Percentiles rank a stretch among this genome's conserved stretches.
phyloP scores from a whole-genome alignment of 2,113 vertebrate species.

The Loxodonta africana region DNA sequence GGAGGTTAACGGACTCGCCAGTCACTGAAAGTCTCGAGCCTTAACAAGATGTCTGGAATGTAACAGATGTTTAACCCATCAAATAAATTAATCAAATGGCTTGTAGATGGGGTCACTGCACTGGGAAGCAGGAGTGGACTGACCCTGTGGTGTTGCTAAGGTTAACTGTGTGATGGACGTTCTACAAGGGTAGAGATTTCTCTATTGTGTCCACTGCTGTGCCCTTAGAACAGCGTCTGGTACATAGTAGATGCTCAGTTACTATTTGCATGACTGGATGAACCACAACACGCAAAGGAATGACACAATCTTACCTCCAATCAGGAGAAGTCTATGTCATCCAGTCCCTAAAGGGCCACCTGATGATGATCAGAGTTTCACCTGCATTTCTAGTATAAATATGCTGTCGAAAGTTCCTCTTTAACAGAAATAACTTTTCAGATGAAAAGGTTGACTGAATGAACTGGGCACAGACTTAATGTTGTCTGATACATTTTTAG shows the following conservation, averaged over 20 bases:
- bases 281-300: fast-evolving
- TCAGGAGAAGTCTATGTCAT: neutral
- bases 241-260: neutral
- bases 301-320: no score
- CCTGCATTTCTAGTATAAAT: neutral
- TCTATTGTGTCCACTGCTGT: neutral
- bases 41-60: fast-evolving
- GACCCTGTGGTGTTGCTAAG: fast-evolving
- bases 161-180: fast-evolving
- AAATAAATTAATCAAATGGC: fast-evolving
- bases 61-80: fast-evolving
- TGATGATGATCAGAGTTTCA: fast-evolving
- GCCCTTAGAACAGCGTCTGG: neutral
- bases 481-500: neutral
- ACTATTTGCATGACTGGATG: neutral
- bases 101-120: fast-evolving
- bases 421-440: neutral
- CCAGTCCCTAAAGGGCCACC: neutral
- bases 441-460: neutral
- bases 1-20: fast-evolving
- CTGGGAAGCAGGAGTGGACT: neutral
- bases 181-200: neutral
- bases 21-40: fast-evolving
- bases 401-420: neutral
- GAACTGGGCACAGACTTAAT: neutral